Evolutionary conservation across 2,797 vertebrate species (phyloP).

Genomic region (Gambusia yucatana): DNA sequence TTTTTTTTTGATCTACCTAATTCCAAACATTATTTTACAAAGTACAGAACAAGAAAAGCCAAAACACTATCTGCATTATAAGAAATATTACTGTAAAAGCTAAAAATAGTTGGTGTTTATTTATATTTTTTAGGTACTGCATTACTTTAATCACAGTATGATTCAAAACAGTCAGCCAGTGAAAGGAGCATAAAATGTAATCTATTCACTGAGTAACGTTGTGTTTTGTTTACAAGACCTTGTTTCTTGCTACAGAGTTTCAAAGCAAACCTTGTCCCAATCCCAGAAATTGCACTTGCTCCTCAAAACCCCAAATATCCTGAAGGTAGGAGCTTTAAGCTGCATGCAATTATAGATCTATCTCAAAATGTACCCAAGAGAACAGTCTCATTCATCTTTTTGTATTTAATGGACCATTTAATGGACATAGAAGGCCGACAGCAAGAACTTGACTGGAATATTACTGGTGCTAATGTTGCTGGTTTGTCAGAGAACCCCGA

Average conservation of each 20-base stretch:
- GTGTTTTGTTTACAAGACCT: neutral
- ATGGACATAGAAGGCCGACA: neutral
- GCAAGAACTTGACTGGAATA: neutral
- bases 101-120: neutral
- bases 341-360: conserved; percentile 5
- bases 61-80: neutral
- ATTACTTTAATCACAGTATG: neutral
- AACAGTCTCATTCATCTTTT: conserved; percentile 2
- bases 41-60: neutral
- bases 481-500: neutral
- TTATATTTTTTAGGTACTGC: neutral
- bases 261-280: neutral
- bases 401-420: neutral
- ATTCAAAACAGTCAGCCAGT: neutral
- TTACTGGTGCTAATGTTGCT: neutral
- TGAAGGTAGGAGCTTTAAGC: conserved; percentile 2
- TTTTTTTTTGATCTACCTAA: neutral
- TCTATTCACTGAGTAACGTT: neutral
- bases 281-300: neutral
- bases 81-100: neutral
- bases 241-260: neutral
- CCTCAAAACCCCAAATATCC: neutral
- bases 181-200: neutral
- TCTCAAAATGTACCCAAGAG: neutral
- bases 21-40: neutral